A percentile compares a stretch with the other conserved stretches of the same genome.
Conservation (phyloP, 2,797 vertebrate genomes). For the Mycteria americana region DNA sequence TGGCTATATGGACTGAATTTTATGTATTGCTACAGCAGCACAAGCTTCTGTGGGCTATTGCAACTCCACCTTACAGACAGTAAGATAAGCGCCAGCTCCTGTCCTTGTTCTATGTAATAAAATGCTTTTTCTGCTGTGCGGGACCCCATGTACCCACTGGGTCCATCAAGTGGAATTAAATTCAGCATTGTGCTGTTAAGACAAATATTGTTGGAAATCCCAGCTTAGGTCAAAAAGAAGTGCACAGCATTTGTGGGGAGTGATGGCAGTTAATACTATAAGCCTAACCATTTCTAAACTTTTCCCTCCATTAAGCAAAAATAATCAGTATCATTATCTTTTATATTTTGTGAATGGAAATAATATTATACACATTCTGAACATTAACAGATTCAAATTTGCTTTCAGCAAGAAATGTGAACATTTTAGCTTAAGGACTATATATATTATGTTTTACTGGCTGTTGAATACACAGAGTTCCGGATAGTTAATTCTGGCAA, state of each 20-base stretch:
- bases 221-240: not conserved
- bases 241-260: not conserved
- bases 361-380: not conserved
- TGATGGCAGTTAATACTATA: not conserved
- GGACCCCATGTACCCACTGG: not conserved
- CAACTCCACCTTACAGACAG: not conserved
- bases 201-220: not conserved
- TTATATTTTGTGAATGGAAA: constrained; percentile 17
- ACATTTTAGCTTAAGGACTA: not conserved
- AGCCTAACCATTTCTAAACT: not conserved
- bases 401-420: not conserved
- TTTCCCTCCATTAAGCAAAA: constrained; percentile 24
- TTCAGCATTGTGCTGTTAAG: not conserved
- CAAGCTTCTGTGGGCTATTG: not conserved
- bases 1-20: not conserved
- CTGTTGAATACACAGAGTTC: not conserved
- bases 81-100: not conserved
- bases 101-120: not conserved
- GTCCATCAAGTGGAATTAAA: not conserved
- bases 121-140: not conserved
- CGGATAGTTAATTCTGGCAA: not conserved
- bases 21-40: not conserved
- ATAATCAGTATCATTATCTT: not conserved
- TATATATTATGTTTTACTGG: not conserved
- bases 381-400: not conserved